Percentiles rank a stretch among this genome's conserved stretches.
Conservation (phyloP, 2,797 vertebrate genomes). For the Acanthurus leucopareius region DNA sequence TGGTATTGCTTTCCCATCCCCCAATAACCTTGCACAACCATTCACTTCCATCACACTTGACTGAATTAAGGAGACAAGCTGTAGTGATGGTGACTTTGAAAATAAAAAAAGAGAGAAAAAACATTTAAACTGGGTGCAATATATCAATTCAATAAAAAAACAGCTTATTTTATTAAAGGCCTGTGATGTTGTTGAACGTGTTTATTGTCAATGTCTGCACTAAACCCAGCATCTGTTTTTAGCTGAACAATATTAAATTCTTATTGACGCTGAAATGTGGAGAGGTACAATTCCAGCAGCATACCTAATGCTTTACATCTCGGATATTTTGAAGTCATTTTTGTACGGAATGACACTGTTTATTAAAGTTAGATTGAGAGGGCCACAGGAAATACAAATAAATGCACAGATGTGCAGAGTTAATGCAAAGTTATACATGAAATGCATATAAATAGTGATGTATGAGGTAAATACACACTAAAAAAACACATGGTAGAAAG, state of each 20-base stretch:
- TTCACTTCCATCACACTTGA: conserved; percentile 58
- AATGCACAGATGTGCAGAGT: neutral
- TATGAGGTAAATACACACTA: neutral
- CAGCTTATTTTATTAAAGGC: conserved; percentile 27
- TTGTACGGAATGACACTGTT: neutral
- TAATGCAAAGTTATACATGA: neutral
- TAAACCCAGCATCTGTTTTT: neutral
- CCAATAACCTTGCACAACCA: conserved; percentile 51
- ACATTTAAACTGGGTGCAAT: conserved; percentile 23
- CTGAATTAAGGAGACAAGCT: conserved; percentile 58
- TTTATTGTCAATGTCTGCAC: conserved; percentile 21
- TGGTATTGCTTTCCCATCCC: conserved; percentile 59
- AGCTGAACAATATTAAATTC: conserved; percentile 24
- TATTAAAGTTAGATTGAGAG: conserved; percentile 2
- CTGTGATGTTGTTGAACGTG: conserved; percentile 14
- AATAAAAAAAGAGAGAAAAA: conserved; percentile 17
- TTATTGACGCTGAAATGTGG: conserved; percentile 35
- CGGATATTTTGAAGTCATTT: neutral
- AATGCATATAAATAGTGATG: neutral
- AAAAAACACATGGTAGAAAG: neutral
- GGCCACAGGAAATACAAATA: neutral
- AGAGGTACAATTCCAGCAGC: neutral
- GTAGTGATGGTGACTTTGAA: conserved; percentile 53
- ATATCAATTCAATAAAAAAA: conserved; percentile 20
- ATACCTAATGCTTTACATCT: neutral